A percentile compares a stretch with the other conserved stretches of the same genome.
Evolutionary conservation across 2,888 invertebrate genomes (phyloP).

Genomic region (Andrena fulva): DNA sequence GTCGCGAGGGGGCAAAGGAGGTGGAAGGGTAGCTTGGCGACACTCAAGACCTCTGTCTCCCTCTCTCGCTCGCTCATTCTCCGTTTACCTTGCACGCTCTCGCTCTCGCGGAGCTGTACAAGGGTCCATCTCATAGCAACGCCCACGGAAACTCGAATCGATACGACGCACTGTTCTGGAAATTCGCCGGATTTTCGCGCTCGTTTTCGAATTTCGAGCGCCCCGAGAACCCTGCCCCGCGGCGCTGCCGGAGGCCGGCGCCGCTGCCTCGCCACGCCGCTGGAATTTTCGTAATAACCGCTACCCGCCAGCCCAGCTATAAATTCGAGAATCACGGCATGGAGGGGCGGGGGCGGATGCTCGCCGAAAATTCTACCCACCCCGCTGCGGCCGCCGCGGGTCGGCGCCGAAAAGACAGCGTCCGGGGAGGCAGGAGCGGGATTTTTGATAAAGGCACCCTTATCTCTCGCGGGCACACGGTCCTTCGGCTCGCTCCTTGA

Average conservation of each 20-base stretch:
- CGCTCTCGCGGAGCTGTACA: slow-evolving; percentile 80
- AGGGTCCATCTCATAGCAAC: slow-evolving; percentile 85
- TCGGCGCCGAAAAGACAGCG: neutral
- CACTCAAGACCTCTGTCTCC: slow-evolving; percentile 80
- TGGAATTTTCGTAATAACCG: slow-evolving; percentile 58
- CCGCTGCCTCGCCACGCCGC: slow-evolving; percentile 28
- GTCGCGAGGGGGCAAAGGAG: slow-evolving; percentile 74
- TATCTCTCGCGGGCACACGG: slow-evolving; percentile 59
- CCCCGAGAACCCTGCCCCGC: slow-evolving; percentile 6
- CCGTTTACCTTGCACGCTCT: slow-evolving; percentile 58
- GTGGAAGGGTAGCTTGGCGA: slow-evolving; percentile 83
- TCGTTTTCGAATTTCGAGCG: slow-evolving; percentile 77
- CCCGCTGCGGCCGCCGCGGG: slow-evolving; percentile 3
- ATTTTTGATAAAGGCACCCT: slow-evolving; percentile 63
- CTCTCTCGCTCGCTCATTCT: slow-evolving; percentile 63
- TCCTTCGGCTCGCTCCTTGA: slow-evolving; percentile 34
- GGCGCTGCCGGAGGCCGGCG: neutral
- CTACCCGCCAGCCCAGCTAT: slow-evolving; percentile 13
- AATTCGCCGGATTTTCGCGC: slow-evolving; percentile 81
- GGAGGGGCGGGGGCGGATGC: neutral
- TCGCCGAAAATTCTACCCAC: slow-evolving; percentile 35
- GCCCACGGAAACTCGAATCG: slow-evolving; percentile 85
- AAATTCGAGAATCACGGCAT: slow-evolving; percentile 58
- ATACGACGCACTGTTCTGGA: slow-evolving; percentile 84
- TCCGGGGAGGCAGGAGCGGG: neutral